Percentiles rank a stretch among this genome's conserved stretches.
phyloP scores from a whole-genome alignment of 1,140 invertebrate genomes.

The Drosophila willistoni region DNA sequence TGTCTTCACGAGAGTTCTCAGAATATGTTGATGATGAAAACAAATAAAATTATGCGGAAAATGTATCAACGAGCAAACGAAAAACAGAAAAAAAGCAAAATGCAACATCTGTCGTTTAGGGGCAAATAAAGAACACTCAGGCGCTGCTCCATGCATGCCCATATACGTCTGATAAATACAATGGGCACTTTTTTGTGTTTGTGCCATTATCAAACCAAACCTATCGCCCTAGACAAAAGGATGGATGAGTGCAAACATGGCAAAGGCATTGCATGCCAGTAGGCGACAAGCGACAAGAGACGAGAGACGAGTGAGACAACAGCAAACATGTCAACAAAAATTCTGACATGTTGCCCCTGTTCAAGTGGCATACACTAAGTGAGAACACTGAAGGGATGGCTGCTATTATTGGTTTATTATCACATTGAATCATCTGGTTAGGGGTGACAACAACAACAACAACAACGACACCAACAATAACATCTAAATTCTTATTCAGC shows the following conservation, averaged over 20 bases:
- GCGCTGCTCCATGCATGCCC: conserved; percentile 9
- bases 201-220: conserved; percentile 56
- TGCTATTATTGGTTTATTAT: conserved; percentile 58
- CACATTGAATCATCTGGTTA: conserved; percentile 25
- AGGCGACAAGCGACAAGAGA: conserved; percentile 32
- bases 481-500: conserved; percentile 4
- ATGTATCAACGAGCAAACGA: conserved; percentile 18
- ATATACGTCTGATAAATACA: conserved; percentile 50
- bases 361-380: conserved; percentile 58
- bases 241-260: conserved; percentile 70
- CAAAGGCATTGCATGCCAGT: conserved; percentile 11
- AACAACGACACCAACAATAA: no score
- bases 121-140: conserved; percentile 59
- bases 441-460: conserved; percentile 3
- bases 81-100: conserved; percentile 26
- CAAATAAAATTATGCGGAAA: conserved; percentile 46
- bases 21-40: conserved; percentile 8
- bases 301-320: conserved; percentile 22
- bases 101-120: conserved; percentile 65
- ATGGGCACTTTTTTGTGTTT: conserved; percentile 27
- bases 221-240: conserved; percentile 70
- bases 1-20: conserved; percentile 30
- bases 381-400: conserved; percentile 39
- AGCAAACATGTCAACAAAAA: conserved; percentile 72
- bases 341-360: conserved; percentile 63